Percentiles rank a stretch among this genome's conserved stretches.
Evolutionary conservation across 2,888 invertebrate species (phyloP).

Genomic region (Tipula vernalis): DNA sequence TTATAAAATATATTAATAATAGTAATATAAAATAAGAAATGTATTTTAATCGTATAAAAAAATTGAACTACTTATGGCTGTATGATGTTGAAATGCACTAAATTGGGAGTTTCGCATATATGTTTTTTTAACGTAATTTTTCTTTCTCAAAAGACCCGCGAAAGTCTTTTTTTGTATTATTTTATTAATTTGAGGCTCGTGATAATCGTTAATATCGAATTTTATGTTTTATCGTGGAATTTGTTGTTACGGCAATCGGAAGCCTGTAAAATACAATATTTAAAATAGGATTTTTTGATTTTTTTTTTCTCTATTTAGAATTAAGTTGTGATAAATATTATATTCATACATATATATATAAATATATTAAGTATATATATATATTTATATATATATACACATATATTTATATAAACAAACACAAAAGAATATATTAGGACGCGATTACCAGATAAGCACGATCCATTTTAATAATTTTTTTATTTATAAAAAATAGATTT

Average conservation of each 20-base stretch:
- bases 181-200: background rate
- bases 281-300: background rate
- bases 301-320: background rate
- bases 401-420: background rate
- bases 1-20: background rate
- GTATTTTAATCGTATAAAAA: slow-evolving; percentile 24
- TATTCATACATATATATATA: background rate
- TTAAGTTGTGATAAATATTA: background rate
- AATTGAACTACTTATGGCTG: slow-evolving; percentile 21
- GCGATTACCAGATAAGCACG: background rate
- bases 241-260: background rate
- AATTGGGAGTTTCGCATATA: slow-evolving; percentile 18
- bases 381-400: background rate
- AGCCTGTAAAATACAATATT: background rate
- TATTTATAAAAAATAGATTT: background rate
- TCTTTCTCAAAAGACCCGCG: background rate
- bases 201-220: background rate
- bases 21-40: slow-evolving; percentile 9
- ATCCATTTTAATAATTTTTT: background rate
- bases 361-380: background rate
- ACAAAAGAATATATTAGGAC: background rate
- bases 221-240: background rate
- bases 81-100: slow-evolving; percentile 26
- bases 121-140: slow-evolving; percentile 12
- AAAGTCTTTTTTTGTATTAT: background rate